Evolutionary conservation across 2,888 invertebrate genomes (phyloP).

Genomic region (Tenthredo livida): DNA sequence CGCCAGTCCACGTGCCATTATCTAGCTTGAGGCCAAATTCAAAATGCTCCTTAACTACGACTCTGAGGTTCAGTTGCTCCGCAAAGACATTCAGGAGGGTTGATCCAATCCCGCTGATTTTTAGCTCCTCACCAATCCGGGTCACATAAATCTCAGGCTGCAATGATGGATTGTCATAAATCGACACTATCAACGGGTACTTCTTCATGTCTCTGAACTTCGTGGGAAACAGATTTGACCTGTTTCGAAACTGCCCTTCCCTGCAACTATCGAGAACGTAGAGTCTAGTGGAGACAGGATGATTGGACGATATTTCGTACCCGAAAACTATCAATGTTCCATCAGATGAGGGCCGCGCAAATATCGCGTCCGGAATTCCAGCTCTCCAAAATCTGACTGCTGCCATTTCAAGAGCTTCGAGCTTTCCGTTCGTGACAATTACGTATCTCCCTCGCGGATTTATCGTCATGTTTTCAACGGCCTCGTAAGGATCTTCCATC

Average conservation of each 20-base stretch:
- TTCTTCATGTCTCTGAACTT: background rate
- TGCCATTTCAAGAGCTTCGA: background rate
- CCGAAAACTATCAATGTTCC: background rate
- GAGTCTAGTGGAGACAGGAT: background rate
- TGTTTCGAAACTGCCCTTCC: background rate
- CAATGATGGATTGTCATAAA: background rate
- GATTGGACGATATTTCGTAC: background rate
- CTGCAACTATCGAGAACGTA: background rate
- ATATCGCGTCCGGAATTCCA: background rate
- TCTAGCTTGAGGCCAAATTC: no score
- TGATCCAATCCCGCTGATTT: no score
- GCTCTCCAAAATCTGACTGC: background rate
- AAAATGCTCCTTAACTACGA: no score
- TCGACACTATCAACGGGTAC: slow-evolving; percentile 24
- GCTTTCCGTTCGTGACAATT: background rate
- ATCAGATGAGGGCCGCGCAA: background rate
- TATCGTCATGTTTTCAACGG: background rate
- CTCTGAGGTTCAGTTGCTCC: no score
- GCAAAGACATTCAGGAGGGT: no score
- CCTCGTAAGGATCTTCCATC: background rate
- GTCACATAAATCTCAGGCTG: no score
- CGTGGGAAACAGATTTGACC: background rate
- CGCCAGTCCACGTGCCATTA: no score
- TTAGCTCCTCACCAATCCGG: no score
- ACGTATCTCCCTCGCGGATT: slow-evolving; percentile 19